Conservation (phyloP, 64 coral and sea anemone genomes). For the Orbicella faveolata region DNA sequence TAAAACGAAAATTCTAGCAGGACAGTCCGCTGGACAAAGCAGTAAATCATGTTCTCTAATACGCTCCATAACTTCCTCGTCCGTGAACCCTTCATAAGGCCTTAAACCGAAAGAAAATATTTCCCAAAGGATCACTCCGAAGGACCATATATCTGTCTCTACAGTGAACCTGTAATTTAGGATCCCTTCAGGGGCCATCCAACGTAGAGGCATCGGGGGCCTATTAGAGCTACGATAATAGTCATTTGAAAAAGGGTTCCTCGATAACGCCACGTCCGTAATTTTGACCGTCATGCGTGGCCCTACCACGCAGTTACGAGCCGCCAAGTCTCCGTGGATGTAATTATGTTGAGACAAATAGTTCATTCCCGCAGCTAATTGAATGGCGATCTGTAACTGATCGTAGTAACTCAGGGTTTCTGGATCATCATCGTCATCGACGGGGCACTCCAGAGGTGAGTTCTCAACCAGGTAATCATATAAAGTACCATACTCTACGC, state of each 20-base stretch:
- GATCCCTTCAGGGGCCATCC: constrained; percentile 96
- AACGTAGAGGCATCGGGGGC: constrained; percentile 78
- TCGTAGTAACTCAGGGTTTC: constrained; percentile 58
- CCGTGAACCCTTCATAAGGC: constrained; percentile 73
- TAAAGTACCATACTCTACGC: constrained; percentile 76
- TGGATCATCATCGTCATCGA: constrained; percentile 62
- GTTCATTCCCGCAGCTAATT: constrained; percentile 89
- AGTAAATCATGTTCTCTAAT: constrained; percentile 74
- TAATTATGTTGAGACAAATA: constrained; percentile 76
- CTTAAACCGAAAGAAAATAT: constrained; percentile 89
- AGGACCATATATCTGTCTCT: constrained; percentile 98
- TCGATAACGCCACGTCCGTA: constrained; percentile 65
- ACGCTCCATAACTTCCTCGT: constrained; percentile 72
- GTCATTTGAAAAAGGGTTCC: constrained; percentile 58
- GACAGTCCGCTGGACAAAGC: constrained; percentile 70
- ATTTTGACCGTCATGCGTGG: constrained; percentile 84
- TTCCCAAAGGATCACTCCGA: constrained; percentile 93
- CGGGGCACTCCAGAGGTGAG: constrained; percentile 67
- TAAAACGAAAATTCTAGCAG: constrained; percentile 64
- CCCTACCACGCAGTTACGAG: constrained; percentile 89
- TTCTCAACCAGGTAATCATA: constrained; percentile 85
- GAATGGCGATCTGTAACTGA: constrained; percentile 84
- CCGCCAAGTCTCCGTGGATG: constrained; percentile 86
- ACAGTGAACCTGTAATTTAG: constrained; percentile 79
- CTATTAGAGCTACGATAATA: constrained; percentile 76